phyloP scores from a whole-genome alignment of 2,113 vertebrate species.

The Tangachromis dhanisi region DNA sequence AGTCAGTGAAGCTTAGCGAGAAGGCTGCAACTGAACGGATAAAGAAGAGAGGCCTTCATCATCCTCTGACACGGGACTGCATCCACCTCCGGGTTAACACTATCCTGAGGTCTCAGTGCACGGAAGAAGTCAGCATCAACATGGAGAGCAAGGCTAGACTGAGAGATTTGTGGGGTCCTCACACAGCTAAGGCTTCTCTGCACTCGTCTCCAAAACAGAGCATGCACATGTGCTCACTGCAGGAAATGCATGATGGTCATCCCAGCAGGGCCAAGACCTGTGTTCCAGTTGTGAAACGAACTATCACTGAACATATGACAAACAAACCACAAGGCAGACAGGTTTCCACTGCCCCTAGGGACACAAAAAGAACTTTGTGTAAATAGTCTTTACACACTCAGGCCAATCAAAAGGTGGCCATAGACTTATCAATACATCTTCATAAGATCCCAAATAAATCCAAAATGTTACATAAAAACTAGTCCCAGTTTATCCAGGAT shows the following conservation, averaged over 20 bases:
- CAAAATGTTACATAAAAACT: neutral
- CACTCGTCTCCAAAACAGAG: neutral
- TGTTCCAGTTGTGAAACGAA: conserved; percentile 50
- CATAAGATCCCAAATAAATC: neutral
- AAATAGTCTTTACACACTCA: neutral
- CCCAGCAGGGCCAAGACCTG: conserved; percentile 30
- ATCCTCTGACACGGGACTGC: conserved; percentile 31
- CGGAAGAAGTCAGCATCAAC: conserved; percentile 27
- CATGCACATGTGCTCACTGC: neutral
- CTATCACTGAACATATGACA: conserved; percentile 43
- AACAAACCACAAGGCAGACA: conserved; percentile 33
- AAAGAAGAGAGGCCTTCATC: conserved; percentile 38
- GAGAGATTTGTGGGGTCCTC: conserved; percentile 51
- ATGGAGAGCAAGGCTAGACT: conserved; percentile 24
- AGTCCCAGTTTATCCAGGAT: neutral
- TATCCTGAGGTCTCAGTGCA: conserved; percentile 40
- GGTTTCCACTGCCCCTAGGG: conserved; percentile 48
- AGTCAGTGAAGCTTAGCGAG: conserved; percentile 18
- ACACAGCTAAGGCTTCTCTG: neutral
- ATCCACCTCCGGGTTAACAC: conserved; percentile 64
- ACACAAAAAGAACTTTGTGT: neutral
- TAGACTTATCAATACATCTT: neutral
- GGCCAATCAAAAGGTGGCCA: neutral
- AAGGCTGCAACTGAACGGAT: neutral
- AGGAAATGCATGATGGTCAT: neutral